Evolutionary conservation across 1,140 invertebrate species (phyloP).

Genomic region (Idris sp.): DNA sequence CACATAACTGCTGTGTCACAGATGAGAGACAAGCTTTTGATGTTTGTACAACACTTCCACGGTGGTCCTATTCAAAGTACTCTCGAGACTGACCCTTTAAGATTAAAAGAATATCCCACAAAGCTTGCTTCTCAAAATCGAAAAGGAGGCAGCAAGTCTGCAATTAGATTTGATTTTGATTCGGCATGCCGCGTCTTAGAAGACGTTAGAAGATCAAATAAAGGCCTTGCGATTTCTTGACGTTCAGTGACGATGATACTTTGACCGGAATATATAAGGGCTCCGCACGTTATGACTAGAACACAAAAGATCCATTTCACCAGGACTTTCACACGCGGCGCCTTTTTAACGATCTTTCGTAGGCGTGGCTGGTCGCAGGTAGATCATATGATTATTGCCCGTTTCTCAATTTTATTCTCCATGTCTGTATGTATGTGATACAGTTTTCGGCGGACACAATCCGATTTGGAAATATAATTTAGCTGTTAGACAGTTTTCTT

Average conservation of each 20-base stretch:
- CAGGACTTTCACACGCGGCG: conserved; percentile 67
- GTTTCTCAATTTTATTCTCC: no score
- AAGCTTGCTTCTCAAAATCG: conserved; percentile 12
- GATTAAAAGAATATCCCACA: conserved; percentile 35
- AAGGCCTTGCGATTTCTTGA: conserved; percentile 23
- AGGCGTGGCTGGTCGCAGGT: conserved; percentile 67
- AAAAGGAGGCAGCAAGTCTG: conserved; percentile 25
- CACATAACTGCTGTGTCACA: conserved; percentile 41
- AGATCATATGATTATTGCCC: conserved; percentile 61
- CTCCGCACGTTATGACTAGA: conserved; percentile 62
- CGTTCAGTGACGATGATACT: conserved; percentile 25
- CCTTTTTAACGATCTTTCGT: conserved; percentile 59
- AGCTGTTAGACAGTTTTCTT: conserved; percentile 26
- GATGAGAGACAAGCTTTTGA: conserved; percentile 11
- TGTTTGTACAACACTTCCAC: conserved; percentile 50
- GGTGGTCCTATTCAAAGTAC: conserved; percentile 53
- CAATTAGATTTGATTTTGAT: conserved; percentile 54
- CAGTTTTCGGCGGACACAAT: conserved; percentile 42
- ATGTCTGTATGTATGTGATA: conserved; percentile 44
- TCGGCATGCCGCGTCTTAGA: conserved; percentile 43
- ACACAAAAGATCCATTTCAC: conserved; percentile 65
- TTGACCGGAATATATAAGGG: no score
- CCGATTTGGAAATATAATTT: conserved; percentile 16
- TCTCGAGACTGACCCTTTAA: conserved; percentile 34
- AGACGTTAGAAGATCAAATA: conserved; percentile 26